Evolutionary conservation across 2,888 invertebrate species (phyloP), one percentile per base, ranked within the genome.

Genomic region (Drosophila nr. perissopoda): DNA sequence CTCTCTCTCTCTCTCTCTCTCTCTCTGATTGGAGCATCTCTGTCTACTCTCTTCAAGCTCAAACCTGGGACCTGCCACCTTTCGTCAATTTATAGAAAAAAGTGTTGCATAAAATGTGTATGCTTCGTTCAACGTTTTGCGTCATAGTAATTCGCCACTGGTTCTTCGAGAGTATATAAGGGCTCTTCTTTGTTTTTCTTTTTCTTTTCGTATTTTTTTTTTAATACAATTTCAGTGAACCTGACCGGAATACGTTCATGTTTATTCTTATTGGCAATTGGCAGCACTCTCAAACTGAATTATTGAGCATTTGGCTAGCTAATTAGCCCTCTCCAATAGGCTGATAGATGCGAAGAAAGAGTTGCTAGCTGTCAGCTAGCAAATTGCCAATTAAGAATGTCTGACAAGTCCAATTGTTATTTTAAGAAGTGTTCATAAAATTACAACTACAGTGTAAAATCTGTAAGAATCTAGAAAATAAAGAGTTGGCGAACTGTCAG

Each of bases 221-320:
- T 21, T 13, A 21, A 46, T 13, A 46, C 46, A 38, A 46, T 49
- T 56, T 52, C 25, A 33, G 42, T 61, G 51, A 51, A 62, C 65
- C 70, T 66, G 57, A 53, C 61, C 72, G 48, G 27, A 56, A 60
- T 31, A 40, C 18, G 16, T 42, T 25, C 40, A 52, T 36, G 34
- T 48, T 59, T 27, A 27, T 27, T 29, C 11, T 36, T 40, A 42
- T 13, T 27, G 53, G 40, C 42, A 40, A 46, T 59, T 46, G 59
- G 27, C 38, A 56, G 60, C 69, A 46, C 36, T 51, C 46, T 49
- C 36, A 18, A 42, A 29, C 53, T 59, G 60, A 74, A 77, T 77
- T 74, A 74, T 78, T 78, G 36, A 70, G 53, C 61, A 64, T 75
- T 71, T 61, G 67, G 49, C 64, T 46, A 69, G 52, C 65, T 74